Evolutionary conservation across 2,113 vertebrate genomes (phyloP), one percentile per base, ranked within the genome.

Genomic region (Thryonomys swinderianus): DNA sequence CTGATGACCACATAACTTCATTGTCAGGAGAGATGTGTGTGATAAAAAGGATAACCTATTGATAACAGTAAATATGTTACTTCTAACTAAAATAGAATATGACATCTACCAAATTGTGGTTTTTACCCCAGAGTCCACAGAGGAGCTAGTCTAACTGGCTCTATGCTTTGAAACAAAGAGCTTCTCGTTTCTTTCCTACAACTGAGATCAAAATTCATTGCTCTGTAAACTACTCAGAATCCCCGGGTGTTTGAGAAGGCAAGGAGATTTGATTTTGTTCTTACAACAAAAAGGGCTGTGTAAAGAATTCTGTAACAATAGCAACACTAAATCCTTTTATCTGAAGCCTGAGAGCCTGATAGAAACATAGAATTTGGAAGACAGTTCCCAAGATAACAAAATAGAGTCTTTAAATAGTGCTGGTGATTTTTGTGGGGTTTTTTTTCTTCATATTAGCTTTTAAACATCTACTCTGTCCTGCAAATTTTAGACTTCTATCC

Each of bases 231-330:
- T 86, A 79, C 51, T 83, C 64, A 57, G 59, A 96, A 96, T 95
- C 89, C 79, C 94, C 7, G 27, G 37, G 57, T 95, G 67, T 91
- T 92, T 92, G 92, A 88, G 86, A 93, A 96, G 83, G 91, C 83
- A 32, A 91, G 86, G 91, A 95, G 85, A 93, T 95, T 96, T 67
- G 88, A 97, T 97, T 97, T 95, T 96, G 79, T 94, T 93, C 95
- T 96, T 93, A 83, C 79, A 95, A 53, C 79, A 69, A 87, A 95
- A 96, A 94, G 37, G 0, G 61, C 94, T 73, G 57, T 89, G 96
- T 93, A 87, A 97, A 96, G 91, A 96, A 96, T 95, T 96, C 67
- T 85, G 37, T 66, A 95, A 94, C 96, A 97, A 96, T 90, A 91
- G 96, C 74, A 93, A 81, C 67, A 87, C 69, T 88, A 78, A 95